These are phyloP conservation scores for Salvelinus alpinus DNA, from an alignment of 2,113 vertebrate genomes.

Conservation along the genomic window DNA sequence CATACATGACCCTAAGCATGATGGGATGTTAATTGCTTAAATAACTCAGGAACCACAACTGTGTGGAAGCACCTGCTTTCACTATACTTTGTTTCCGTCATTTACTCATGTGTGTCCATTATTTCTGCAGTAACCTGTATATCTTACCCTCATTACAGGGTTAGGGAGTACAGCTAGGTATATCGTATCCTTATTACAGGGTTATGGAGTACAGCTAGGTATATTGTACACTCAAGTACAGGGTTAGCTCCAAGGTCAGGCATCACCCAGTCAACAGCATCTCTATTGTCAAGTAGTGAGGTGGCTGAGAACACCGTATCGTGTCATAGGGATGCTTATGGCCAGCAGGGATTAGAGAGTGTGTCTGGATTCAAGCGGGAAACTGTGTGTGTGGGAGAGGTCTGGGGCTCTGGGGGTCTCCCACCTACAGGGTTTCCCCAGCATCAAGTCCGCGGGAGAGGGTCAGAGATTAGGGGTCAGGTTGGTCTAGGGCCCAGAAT, in stretches of 20 bases:
- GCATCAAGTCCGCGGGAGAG: conserved; percentile 16
- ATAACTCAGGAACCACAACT: too few species aligned
- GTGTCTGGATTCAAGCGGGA: too few species aligned
- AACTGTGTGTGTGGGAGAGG: conserved; percentile 19
- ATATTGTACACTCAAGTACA: neutral
- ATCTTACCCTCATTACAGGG: too few species aligned
- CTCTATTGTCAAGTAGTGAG: neutral
- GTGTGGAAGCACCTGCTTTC: too few species aligned
- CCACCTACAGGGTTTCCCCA: neutral
- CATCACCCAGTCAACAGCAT: neutral
- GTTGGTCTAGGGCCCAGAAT: conserved; percentile 7
- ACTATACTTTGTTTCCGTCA: neutral
- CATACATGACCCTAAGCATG: too few species aligned
- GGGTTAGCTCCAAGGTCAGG: neutral
- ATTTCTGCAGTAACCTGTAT: neutral
- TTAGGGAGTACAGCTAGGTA: neutral
- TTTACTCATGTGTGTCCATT: too few species aligned
- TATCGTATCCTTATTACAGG: too few species aligned
- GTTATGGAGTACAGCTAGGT: neutral
- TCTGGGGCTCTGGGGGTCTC: conserved; percentile 23
- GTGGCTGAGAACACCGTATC: too few species aligned
- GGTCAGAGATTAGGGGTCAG: neutral
- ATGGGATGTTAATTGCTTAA: too few species aligned
- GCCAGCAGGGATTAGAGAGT: too few species aligned
- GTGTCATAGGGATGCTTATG: too few species aligned